These are phyloP conservation scores for Menura novaehollandiae DNA, from an alignment of 2,113 vertebrate genomes.

Conservation along the genomic window DNA sequence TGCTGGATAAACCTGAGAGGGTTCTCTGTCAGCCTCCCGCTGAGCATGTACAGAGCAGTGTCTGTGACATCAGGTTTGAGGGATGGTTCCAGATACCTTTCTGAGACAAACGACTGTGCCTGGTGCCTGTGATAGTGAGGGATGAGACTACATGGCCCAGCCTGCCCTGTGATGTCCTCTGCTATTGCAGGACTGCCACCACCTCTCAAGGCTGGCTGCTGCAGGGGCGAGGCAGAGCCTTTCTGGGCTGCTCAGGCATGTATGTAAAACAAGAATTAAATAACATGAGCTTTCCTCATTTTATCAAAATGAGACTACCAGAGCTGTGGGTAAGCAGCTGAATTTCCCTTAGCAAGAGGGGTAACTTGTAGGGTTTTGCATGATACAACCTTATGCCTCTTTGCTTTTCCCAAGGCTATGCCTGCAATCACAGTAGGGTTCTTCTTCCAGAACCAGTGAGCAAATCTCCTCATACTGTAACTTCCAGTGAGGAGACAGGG, in stretches of 20 bases:
- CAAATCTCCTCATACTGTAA: not conserved
- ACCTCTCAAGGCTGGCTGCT: not conserved
- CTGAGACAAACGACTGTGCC: not conserved
- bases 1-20: not conserved
- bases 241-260: not conserved
- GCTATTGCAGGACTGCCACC: not conserved
- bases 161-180: not conserved
- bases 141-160: not conserved
- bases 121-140: not conserved
- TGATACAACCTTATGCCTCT: not conserved
- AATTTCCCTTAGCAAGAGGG: not conserved
- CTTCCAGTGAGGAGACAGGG: not conserved
- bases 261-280: not conserved
- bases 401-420: not conserved
- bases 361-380: not conserved
- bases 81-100: not conserved
- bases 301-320: not conserved
- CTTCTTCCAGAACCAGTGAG: not conserved
- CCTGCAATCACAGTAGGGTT: accelerated
- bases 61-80: not conserved
- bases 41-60: not conserved
- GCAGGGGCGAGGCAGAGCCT: not conserved
- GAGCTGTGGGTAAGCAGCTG: not conserved
- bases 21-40: not conserved
- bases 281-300: not conserved